These are phyloP conservation scores for Sisyra terminalis DNA, from an alignment of 2,888 invertebrate species.

Conservation along the genomic window DNA sequence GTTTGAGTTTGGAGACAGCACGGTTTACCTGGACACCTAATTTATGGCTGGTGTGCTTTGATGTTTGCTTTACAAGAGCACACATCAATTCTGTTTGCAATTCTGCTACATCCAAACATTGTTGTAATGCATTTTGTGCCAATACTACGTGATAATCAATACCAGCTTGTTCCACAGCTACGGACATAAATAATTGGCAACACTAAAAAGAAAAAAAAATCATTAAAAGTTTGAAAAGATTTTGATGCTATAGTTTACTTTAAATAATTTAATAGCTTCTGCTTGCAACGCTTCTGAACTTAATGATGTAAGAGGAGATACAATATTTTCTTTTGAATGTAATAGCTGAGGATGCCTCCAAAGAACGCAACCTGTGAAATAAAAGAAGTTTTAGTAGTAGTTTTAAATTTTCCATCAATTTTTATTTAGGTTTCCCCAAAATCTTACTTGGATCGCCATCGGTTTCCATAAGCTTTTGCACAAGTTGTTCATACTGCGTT, in stretches of 20 bases:
- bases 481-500: constrained; percentile 89
- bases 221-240: neutral
- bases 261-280: constrained; percentile 86
- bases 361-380: constrained; percentile 56
- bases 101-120: constrained; percentile 77
- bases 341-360: constrained; percentile 88
- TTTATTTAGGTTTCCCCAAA: neutral
- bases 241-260: constrained; percentile 35
- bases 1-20: constrained; percentile 9
- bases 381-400: constrained; percentile 5
- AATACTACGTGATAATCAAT: constrained; percentile 96
- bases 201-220: constrained; percentile 38
- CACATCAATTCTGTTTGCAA: constrained; percentile 88
- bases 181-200: constrained; percentile 90
- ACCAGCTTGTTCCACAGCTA: constrained; percentile 86
- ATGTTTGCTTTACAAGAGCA: constrained; percentile 82
- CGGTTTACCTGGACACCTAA: constrained; percentile 33
- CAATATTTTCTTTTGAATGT: constrained; percentile 81
- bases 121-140: constrained; percentile 89
- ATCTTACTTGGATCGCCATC: constrained; percentile 78
- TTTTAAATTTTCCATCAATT: neutral
- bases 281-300: constrained; percentile 77
- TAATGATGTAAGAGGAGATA: constrained; percentile 77
- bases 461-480: constrained; percentile 92
- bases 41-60: constrained; percentile 58